phyloP scores from a whole-genome alignment of 2,797 vertebrate species.

The Platalea minor region DNA sequence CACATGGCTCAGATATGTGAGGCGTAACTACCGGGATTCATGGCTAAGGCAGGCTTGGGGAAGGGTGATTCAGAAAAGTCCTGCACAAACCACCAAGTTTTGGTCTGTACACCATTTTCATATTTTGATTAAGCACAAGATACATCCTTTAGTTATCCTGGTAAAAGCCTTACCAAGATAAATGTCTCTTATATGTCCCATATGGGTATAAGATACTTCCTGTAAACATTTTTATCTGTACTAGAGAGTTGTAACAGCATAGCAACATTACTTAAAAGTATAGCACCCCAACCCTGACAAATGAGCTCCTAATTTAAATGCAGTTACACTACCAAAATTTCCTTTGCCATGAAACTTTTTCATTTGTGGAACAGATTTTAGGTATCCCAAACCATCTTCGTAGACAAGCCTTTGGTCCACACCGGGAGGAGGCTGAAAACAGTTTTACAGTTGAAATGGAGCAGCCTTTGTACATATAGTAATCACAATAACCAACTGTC shows the following conservation, averaged over 20 bases:
- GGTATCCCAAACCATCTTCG: background rate
- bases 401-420: background rate
- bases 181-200: background rate
- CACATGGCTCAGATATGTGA: background rate
- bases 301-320: background rate
- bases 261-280: background rate
- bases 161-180: background rate
- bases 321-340: background rate
- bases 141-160: background rate
- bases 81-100: background rate
- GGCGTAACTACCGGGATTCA: background rate
- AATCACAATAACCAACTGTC: rapidly evolving
- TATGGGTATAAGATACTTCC: background rate
- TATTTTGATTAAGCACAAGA: background rate
- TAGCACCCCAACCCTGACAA: background rate
- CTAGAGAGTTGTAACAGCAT: background rate
- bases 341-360: background rate
- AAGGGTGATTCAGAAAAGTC: background rate
- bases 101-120: background rate
- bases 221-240: background rate
- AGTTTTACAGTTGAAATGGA: background rate
- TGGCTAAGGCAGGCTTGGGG: background rate
- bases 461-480: background rate
- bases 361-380: background rate
- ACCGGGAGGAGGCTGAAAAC: background rate